A percentile compares a stretch with the other conserved stretches of the same genome.
phyloP scores from a whole-genome alignment of 2,888 invertebrate genomes.

The Mythimna pallens region DNA sequence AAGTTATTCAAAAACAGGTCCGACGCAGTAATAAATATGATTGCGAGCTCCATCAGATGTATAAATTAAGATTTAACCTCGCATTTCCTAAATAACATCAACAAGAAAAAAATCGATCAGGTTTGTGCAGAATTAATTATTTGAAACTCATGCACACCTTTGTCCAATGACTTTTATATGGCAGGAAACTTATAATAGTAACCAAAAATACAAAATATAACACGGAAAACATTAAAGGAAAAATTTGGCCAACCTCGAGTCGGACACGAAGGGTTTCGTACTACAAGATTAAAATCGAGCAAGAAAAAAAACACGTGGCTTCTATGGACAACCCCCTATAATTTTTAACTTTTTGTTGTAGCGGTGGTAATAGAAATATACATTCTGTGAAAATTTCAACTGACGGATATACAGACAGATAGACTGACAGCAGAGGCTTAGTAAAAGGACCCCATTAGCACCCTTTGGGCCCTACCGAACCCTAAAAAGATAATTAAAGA shows the following conservation, averaged over 20 bases:
- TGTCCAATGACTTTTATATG: constrained; percentile 48
- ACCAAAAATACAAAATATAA: constrained; percentile 44
- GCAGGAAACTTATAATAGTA: constrained; percentile 40
- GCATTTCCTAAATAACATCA: constrained; percentile 52
- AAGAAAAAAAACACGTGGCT: no score
- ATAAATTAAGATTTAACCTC: constrained; percentile 64
- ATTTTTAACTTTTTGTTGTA: neutral
- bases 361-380: no score
- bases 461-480: no score
- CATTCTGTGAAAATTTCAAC: no score
- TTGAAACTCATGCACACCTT: constrained; percentile 43
- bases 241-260: no score
- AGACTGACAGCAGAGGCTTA: no score
- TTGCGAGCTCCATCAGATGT: constrained; percentile 60
- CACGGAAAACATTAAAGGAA: constrained; percentile 27
- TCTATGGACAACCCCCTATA: no score
- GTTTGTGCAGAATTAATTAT: constrained; percentile 52
- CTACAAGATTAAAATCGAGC: no score
- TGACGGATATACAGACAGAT: no score
- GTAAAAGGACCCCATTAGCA: no score
- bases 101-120: constrained; percentile 42
- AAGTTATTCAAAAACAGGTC: constrained; percentile 79
- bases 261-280: no score
- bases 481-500: constrained; percentile 48
- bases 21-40: constrained; percentile 71